Conservation (phyloP, 2,888 invertebrate genomes). For the Drosophila fungiperda region DNA sequence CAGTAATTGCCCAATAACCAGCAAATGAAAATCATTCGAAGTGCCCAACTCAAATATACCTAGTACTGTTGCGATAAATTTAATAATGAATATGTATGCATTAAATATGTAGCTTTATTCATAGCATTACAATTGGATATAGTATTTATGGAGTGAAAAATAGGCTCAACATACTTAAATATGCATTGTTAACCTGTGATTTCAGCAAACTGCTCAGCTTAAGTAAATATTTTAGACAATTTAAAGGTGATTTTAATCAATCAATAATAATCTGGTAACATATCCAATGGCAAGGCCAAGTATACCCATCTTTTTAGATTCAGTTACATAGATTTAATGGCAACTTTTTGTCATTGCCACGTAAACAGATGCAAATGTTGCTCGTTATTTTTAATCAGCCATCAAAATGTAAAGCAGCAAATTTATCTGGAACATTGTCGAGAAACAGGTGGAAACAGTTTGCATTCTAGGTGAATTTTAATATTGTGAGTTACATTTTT, state of each 20-base stretch:
- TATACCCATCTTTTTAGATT: neutral
- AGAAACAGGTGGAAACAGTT: slow-evolving; percentile 13
- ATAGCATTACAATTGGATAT: neutral
- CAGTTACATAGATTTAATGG: slow-evolving; percentile 3
- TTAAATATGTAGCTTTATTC: neutral
- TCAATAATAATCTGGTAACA: neutral
- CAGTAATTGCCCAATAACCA: slow-evolving; percentile 37
- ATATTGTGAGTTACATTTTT: slow-evolving; percentile 24
- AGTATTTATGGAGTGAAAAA: neutral
- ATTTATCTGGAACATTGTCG: slow-evolving; percentile 33
- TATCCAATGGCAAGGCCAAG: neutral
- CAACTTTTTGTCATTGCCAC: slow-evolving; percentile 28
- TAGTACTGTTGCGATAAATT: neutral
- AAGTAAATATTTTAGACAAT: neutral
- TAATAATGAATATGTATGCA: neutral
- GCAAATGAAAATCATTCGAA: neutral
- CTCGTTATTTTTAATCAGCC: slow-evolving; percentile 73
- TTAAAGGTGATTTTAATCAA: neutral
- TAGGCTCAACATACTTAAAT: neutral
- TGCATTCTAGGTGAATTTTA: slow-evolving; percentile 38
- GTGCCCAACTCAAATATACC: slow-evolving; percentile 23
- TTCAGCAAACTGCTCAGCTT: neutral
- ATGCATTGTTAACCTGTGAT: neutral
- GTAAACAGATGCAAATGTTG: slow-evolving; percentile 59
- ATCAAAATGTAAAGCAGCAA: slow-evolving; percentile 61